phyloP scores from a whole-genome alignment of 2,888 invertebrate species.

The Cephus pulcher region DNA sequence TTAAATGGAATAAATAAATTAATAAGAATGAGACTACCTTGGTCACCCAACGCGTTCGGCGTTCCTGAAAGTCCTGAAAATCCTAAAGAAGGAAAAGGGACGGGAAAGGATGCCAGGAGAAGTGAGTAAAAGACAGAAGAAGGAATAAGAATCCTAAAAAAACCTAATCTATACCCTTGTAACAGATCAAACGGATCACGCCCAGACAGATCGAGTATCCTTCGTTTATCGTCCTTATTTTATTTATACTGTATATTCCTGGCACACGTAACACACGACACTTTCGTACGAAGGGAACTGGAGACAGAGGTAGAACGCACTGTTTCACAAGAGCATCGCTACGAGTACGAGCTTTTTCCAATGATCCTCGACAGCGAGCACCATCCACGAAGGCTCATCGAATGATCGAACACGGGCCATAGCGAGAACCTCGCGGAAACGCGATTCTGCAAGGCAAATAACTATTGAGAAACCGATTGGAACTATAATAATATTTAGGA shows the following conservation, averaged over 20 bases:
- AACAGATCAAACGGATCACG: neutral
- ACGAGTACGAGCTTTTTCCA: constrained; percentile 31
- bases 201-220: neutral
- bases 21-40: constrained; percentile 25
- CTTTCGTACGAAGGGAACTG: neutral
- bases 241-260: neutral
- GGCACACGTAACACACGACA: neutral
- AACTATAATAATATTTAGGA: constrained; percentile 16
- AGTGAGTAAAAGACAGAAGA: constrained; percentile 10
- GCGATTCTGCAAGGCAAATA: constrained; percentile 4
- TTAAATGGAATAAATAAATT: neutral
- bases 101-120: neutral
- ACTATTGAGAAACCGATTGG: constrained; percentile 21
- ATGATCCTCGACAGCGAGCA: constrained; percentile 29
- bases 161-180: neutral
- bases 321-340: constrained; percentile 34
- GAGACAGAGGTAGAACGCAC: neutral
- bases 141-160: neutral
- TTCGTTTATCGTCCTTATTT: neutral
- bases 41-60: constrained; percentile 21
- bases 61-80: constrained; percentile 35
- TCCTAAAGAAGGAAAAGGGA: constrained; percentile 16
- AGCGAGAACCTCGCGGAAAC: neutral
- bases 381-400: constrained; percentile 34
- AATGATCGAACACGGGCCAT: constrained; percentile 9